Base-by-base conservation (phyloP, 2,797 vertebrate species). In the Protonibea diacanthus region DNA sequence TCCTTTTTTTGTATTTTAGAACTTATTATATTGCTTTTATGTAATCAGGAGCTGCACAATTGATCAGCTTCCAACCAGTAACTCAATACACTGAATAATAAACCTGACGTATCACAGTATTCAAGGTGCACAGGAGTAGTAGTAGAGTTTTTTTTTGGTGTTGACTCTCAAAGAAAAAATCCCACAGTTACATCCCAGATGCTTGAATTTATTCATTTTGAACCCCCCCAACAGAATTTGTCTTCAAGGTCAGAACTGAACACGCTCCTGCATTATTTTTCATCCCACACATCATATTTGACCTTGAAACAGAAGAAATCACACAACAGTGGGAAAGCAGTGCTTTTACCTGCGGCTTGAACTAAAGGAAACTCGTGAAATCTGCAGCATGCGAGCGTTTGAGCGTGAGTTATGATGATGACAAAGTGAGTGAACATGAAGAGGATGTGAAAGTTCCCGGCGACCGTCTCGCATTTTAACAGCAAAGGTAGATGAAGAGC, bases 221-320 rank as follows among this genome's bases (percentile, higher is more conserved):
- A 51, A 59, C 61, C 42, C 1, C 18, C 2, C 17, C 42, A 13
- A 3, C 20, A 62, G 40, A 57, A 65, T 52, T 33, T 23, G 14
- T 63, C 49, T 78, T 82, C 57, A 71, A 78, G 74, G 68, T 73
- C 69, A 67, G 71, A 60, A 44, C 2, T 61, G 8, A 33, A 79
- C 25, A 55, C 33, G 53, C 20, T 40, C 3, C 40, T 65, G 49
- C 18, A 60, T 70, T 53, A 44, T 63, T 73, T 70, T 13, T 62
- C 18, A 42, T 6, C 23, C 0, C 10, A n/a, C 14, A 40, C 55
- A 9, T 27, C 47, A 5, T 4, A 17, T 58, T 80, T 78, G 38
- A 60, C 14, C 53, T 62, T 63, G 45, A 81, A 69, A 71, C 2
- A 12, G 14, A 25, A 42, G 17, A 25, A 4, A 47, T 21, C 17